Base-by-base conservation (phyloP, 1,140 invertebrate genomes). In the Apis laboriosa region DNA sequence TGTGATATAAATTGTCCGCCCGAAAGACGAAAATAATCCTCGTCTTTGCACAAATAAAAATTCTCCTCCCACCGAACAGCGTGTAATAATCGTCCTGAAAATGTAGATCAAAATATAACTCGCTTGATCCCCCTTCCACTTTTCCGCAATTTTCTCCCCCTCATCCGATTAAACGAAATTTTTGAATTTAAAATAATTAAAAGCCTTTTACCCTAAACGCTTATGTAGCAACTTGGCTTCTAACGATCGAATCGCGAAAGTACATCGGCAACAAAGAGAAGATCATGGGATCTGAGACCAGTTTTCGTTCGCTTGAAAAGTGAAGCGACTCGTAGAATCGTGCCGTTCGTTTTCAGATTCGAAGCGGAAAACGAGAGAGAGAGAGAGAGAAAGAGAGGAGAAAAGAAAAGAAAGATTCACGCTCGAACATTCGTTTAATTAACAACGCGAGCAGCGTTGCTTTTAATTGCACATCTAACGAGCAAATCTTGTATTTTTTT, bases 401-500 rank as follows among this genome's bases (percentile, higher is more conserved):
- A 21, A 28, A 63, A 53, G 61, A 63, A 49, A 11, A 15, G 49
- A 17, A 55, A 43, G 19, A 13, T 60, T 64, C 24, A 64, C 51
- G 51, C 51, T 56, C 51, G 28, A 80, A 56, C n/a, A 28, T 81
- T 67, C 63, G 63, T 61, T 67, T 55, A 51, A 67, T 81, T 80
- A 73, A 73, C 49, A 74, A 43, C 49, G 51, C 19, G 19, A 9
- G 9, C 24, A 17, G 12, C 4, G 28, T n/a, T 19, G 63, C 21
- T 66, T 63, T 81, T 75, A 81, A 81, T 75, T 81, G 61, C 72
- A 7, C 61, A 24, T 8, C 28, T 67, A 81, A 76, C 79, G 79
- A 81, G 55, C 58, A 63, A 81, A 81, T 58, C 34, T 60, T 55
- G 43, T 34, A 76, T 67, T 67, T 80, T 80, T 80, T 43, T 34